Conservation (phyloP, 2,888 invertebrate species). For the Timandra comae region DNA sequence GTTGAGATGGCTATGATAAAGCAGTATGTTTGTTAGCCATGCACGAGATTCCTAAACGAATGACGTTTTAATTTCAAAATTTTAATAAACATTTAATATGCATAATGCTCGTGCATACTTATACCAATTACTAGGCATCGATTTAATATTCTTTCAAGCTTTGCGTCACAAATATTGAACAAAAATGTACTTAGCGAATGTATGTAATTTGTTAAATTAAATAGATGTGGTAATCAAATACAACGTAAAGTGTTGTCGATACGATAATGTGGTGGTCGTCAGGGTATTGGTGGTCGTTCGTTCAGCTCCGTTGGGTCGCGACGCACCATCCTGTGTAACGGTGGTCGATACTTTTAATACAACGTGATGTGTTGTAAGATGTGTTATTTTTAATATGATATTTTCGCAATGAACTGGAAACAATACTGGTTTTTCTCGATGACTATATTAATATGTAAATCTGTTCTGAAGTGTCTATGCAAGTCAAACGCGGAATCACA, state of each 20-base stretch:
- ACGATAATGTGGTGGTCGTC: background rate
- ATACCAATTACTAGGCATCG: too few species aligned
- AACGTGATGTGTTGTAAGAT: too few species aligned
- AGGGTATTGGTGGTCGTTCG: slow-evolving; percentile 23
- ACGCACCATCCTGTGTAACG: slow-evolving; percentile 64
- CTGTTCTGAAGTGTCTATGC: too few species aligned
- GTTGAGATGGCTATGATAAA: slow-evolving; percentile 36
- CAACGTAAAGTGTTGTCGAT: slow-evolving; percentile 24
- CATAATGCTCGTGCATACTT: too few species aligned
- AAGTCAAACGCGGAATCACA: too few species aligned
- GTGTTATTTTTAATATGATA: too few species aligned
- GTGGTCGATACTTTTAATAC: slow-evolving; percentile 58
- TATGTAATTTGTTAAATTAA: slow-evolving; percentile 10
- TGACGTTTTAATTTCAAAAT: slow-evolving; percentile 26
- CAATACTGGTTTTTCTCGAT: too few species aligned
- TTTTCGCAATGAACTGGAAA: too few species aligned
- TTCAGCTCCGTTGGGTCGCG: slow-evolving; percentile 72
- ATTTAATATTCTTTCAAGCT: too few species aligned
- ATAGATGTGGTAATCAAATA: slow-evolving; percentile 25
- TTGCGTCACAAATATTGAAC: too few species aligned
- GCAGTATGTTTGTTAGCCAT: slow-evolving; percentile 30
- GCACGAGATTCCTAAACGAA: slow-evolving; percentile 20
- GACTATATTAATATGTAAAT: too few species aligned
- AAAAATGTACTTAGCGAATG: slow-evolving; percentile 22
- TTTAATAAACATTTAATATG: slow-evolving; percentile 5